Base-by-base conservation (phyloP, 2,113 vertebrate genomes). In the Melospiza melodia region DNA sequence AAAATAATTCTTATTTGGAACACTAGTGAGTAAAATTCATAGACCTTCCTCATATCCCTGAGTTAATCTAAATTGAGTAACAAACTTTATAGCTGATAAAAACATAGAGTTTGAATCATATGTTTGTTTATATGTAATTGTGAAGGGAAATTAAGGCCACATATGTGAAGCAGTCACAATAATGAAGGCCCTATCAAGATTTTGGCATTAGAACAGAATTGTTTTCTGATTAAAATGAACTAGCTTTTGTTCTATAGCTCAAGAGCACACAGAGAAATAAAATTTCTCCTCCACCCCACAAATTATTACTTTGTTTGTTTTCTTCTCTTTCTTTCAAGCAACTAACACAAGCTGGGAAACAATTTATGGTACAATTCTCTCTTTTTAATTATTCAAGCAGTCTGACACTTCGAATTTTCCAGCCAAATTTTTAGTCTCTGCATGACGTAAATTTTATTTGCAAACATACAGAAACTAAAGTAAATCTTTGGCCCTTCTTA, bases 311-410 rank as follows among this genome's bases (percentile, higher is more conserved):
- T 91, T 55, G 9, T 88, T 90, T 76, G 8, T 51, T 92, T 76
- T 75, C 30, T 83, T 75, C 48, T 81, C n/a, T 37, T 74, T 80
- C 73, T 71, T 78, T 90, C 73, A 77, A 74, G 33, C 31, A 84
- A 75, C 51, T 66, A 66, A 62, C 18, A 27, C 2, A 0, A 83
- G 28, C 57, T 84, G 28, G 8, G 51, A 91, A 89, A 90, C 3
- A 84, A 83, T 51, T 83, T 66, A 62, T 52, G 63, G 71, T 39
- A 22, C 31, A 72, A 75, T 51, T 78, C 19, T 84, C 6, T 75
- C 48, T 75, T 67, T 93, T 86, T 81, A 77, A 85, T 93, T 94
- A 89, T 91, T 94, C 52, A 95, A 84, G 30, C 15, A 58, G 37
- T 55, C 43, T 67, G 58, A 87, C 35, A 27, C 35, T 84, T 89